Conservation (phyloP, 1,140 invertebrate genomes). For the Venturia canescens region DNA sequence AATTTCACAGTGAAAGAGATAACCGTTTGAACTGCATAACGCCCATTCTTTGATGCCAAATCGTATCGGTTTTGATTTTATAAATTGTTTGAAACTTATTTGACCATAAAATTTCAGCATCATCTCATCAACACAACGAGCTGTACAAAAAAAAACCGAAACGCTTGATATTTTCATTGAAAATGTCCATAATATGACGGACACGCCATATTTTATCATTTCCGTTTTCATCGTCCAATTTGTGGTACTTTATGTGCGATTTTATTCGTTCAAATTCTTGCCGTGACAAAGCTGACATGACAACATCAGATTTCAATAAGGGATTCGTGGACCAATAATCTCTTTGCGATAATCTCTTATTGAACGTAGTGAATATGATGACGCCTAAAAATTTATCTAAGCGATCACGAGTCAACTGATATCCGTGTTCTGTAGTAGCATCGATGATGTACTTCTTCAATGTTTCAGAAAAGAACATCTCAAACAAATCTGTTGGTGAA, state of each 20-base stretch:
- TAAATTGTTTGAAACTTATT: slow-evolving; percentile 10
- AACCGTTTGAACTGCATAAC: slow-evolving; percentile 37
- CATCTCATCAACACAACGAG: slow-evolving; percentile 8
- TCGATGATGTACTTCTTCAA: slow-evolving; percentile 1
- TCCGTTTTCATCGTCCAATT: slow-evolving; percentile 30
- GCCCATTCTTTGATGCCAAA: slow-evolving; percentile 47
- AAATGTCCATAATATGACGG: slow-evolving; percentile 39
- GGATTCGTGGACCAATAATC: slow-evolving; percentile 8
- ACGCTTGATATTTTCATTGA: slow-evolving; percentile 47
- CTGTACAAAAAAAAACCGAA: slow-evolving; percentile 41
- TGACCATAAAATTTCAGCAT: slow-evolving; percentile 13
- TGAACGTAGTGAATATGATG: background rate
- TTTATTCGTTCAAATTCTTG: slow-evolving; percentile 7
- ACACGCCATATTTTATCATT: slow-evolving; percentile 41
- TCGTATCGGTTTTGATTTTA: slow-evolving; percentile 25
- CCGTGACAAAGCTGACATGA: background rate
- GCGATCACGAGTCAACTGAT: background rate
- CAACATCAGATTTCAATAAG: background rate
- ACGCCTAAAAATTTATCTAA: slow-evolving; percentile 9
- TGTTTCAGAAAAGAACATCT: background rate
- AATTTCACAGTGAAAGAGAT: slow-evolving; percentile 42
- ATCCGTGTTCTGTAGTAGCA: background rate
- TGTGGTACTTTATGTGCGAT: background rate
- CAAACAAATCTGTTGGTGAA: background rate
- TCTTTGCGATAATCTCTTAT: slow-evolving; percentile 10